A percentile compares a stretch with the other conserved stretches of the same genome.
Conservation (phyloP, 2,113 vertebrate genomes). For the Eolophus roseicapilla region DNA sequence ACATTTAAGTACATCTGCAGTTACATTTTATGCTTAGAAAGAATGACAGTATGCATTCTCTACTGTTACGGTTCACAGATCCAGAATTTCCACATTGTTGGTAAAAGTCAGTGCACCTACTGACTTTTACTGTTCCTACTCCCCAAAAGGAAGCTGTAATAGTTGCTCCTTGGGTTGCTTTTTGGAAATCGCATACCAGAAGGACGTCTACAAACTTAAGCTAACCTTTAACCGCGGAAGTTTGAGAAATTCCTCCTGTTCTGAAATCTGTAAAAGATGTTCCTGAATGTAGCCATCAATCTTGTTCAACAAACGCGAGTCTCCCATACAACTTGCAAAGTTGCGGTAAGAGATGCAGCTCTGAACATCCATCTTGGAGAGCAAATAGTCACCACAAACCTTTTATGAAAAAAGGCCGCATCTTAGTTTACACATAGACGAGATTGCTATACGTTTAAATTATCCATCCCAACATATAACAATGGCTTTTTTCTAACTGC, state of each 20-base stretch:
- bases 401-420: slow-evolving; percentile 42
- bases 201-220: neutral
- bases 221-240: slow-evolving; percentile 94
- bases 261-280: slow-evolving; percentile 90
- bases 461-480: neutral
- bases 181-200: neutral
- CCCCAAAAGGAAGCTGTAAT: neutral
- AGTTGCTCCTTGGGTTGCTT: neutral
- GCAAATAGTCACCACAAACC: slow-evolving; percentile 98
- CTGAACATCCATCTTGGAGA: slow-evolving; percentile 91
- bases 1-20: neutral
- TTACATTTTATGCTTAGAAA: neutral
- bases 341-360: slow-evolving; percentile 95
- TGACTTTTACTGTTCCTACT: neutral
- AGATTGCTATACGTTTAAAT: neutral
- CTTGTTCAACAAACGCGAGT: slow-evolving; percentile 86
- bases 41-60: fast-evolving
- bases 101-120: neutral
- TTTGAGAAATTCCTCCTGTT: slow-evolving; percentile 98
- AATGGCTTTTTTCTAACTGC: neutral
- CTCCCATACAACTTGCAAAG: slow-evolving; percentile 94
- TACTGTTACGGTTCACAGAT: neutral
- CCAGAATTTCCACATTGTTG: neutral
- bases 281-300: slow-evolving; percentile 95
- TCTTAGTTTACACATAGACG: neutral